Percentiles rank a stretch among this genome's conserved stretches.
Conservation (phyloP, 1,140 invertebrate genomes). For the Neomicropteryx cornuta region DNA sequence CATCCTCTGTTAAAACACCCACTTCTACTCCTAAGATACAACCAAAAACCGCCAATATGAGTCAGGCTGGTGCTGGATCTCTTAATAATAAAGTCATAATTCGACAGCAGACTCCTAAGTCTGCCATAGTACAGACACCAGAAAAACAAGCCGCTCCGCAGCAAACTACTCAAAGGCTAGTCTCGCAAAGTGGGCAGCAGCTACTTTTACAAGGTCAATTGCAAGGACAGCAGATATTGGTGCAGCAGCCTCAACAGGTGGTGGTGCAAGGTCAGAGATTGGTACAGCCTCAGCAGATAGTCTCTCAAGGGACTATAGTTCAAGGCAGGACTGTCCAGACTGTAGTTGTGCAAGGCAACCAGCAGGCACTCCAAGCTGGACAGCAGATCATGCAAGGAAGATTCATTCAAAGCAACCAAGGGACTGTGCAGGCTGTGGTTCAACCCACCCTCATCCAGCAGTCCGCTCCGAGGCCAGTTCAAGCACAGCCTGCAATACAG, state of each 20-base stretch:
- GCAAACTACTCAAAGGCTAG: conserved; percentile 6
- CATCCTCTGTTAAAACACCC: no score
- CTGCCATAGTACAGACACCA: no score
- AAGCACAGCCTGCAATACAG: conserved; percentile 5
- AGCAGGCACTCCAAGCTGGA: conserved; percentile 7
- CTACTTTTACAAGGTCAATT: conserved; percentile 24
- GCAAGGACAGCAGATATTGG: conserved; percentile 20
- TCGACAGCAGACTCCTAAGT: conserved; percentile 6
- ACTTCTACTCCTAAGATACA: conserved; percentile 5
- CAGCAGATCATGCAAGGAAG: conserved; percentile 20
- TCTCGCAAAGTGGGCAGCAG: conserved; percentile 16
- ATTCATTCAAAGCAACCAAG: conserved; percentile 7
- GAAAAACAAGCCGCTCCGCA: neutral
- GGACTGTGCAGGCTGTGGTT: conserved; percentile 10
- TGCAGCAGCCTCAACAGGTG: conserved; percentile 22
- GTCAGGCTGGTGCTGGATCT: neutral
- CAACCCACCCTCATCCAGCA: conserved; percentile 13
- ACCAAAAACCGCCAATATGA: neutral
- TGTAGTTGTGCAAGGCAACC: conserved; percentile 25
- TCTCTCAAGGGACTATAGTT: conserved; percentile 11
- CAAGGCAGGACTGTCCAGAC: conserved; percentile 20
- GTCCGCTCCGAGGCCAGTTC: conserved; percentile 11
- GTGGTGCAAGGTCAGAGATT: conserved; percentile 25
- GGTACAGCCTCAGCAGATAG: conserved; percentile 7
- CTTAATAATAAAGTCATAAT: conserved; percentile 9